Percentiles rank a stretch among this genome's conserved stretches.
Evolutionary conservation across 2,888 invertebrate species (phyloP).

Genomic region (Ceratothoa steindachneri): DNA sequence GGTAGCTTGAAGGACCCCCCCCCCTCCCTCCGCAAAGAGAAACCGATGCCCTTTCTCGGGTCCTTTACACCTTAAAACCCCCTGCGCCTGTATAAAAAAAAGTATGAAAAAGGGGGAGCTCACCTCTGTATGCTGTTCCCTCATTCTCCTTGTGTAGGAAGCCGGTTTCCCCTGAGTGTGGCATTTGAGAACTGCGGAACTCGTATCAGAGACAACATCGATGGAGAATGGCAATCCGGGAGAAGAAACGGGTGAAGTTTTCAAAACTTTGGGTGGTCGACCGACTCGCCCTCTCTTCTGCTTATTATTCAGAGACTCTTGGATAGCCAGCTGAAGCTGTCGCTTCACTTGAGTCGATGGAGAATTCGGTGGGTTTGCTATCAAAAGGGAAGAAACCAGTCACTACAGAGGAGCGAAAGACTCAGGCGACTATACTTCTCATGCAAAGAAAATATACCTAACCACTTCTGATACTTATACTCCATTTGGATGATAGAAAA

Average conservation of each 20-base stretch:
- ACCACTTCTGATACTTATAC: no score
- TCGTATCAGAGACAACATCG: not conserved
- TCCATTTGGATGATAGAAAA: no score
- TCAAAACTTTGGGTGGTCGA: not conserved
- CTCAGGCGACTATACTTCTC: no score
- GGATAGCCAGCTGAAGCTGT: not conserved
- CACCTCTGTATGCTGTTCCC: not conserved
- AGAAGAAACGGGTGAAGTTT: not conserved
- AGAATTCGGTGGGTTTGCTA: not conserved
- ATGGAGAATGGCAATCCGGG: not conserved
- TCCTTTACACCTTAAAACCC: no score
- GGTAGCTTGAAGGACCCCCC: no score
- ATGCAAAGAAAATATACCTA: no score
- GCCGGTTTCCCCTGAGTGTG: not conserved
- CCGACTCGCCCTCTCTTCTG: not conserved
- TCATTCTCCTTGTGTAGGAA: not conserved
- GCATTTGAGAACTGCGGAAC: not conserved
- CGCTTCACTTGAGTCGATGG: not conserved
- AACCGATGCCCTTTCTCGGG: no score
- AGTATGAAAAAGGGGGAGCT: no score
- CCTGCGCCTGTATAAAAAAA: no score
- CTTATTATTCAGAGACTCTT: not conserved
- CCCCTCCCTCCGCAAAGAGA: no score
- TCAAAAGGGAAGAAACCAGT: not conserved
- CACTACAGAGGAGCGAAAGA: not conserved